Evolutionary conservation across 37 sponge, comb jelly and placozoan species (phyloP), one percentile per base, ranked within the genome.

Genomic region (Beroe forskalii): DNA sequence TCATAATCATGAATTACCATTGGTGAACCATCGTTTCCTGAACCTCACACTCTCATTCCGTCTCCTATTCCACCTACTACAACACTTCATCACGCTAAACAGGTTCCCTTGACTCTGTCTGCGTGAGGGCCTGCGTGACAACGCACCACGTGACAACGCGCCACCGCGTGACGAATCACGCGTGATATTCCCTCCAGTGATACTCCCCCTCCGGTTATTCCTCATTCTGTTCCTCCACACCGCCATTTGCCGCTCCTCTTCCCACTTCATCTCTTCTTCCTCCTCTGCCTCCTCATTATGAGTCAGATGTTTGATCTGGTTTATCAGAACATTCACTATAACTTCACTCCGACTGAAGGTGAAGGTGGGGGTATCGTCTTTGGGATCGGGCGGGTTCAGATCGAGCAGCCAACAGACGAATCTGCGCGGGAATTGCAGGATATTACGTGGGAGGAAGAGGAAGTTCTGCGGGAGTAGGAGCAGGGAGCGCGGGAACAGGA

Each of bases 71-170:
- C 72, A 69, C 72, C 32, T 32, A 37, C 32, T 69, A 35, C 33
- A 27, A 69, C 27, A 69, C 72, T 69, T 69, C 38, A 69, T 32
- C 38, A 69, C 72, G 1, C 72, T 32, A 36, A 69, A 69, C 35
- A 69, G 12, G 12, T 12, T 48, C 12, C 55, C 12, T 12, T 48
- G 55, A n/a, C n/a, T n/a, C n/a, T n/a, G n/a, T 17, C 55, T 6
- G 55, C 55, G 55, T 12, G 12, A 12, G 12, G 6, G 12, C 6
- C 55, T 6, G 6, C 12, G 12, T 12, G 12, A 17, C 55, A 48
- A 12, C 55, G 12, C 55, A 17, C 55, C 55, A n/a, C n/a, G n/a
- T n/a, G n/a, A n/a, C n/a, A n/a, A n/a, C n/a, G n/a, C n/a, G 6
- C 55, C 55, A 12, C 12, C 55, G 12, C 55, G 55, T 48, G 55